phyloP scores from a whole-genome alignment of 1,140 invertebrate species.

The Zeugodacus cucurbitae region DNA sequence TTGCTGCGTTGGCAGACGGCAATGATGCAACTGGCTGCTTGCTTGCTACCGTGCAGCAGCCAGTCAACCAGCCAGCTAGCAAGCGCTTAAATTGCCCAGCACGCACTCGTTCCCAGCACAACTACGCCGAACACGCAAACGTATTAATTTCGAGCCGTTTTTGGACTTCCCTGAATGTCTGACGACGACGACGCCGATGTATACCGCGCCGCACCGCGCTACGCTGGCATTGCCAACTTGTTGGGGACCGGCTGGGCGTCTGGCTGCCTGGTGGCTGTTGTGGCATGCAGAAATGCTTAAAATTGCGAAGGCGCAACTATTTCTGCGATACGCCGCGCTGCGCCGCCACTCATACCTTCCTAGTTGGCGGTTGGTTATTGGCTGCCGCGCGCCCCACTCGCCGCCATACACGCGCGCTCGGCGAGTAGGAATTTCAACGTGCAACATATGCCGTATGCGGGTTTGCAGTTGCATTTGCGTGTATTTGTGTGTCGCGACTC shows the following conservation, averaged over 20 bases:
- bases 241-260: conserved; percentile 16
- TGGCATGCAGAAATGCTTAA: conserved; percentile 29
- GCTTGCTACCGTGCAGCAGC: neutral
- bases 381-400: neutral
- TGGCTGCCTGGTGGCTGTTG: conserved; percentile 26
- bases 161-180: conserved; percentile 33
- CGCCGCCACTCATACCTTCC: neutral
- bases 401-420: neutral
- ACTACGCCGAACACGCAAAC: conserved; percentile 32
- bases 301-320: conserved; percentile 34
- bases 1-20: neutral
- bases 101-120: conserved; percentile 29
- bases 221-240: neutral
- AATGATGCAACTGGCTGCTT: conserved; percentile 22
- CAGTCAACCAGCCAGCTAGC: neutral
- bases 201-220: neutral
- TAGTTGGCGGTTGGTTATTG: too few species aligned
- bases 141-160: conserved; percentile 37
- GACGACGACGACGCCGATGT: neutral
- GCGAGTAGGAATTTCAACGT: neutral
- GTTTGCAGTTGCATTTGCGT: neutral
- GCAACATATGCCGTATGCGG: conserved; percentile 16
- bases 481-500: neutral
- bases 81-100: neutral
- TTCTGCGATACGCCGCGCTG: conserved; percentile 1